phyloP scores from a whole-genome alignment of 1,140 invertebrate genomes.

The Panagrolaimus sp. region DNA sequence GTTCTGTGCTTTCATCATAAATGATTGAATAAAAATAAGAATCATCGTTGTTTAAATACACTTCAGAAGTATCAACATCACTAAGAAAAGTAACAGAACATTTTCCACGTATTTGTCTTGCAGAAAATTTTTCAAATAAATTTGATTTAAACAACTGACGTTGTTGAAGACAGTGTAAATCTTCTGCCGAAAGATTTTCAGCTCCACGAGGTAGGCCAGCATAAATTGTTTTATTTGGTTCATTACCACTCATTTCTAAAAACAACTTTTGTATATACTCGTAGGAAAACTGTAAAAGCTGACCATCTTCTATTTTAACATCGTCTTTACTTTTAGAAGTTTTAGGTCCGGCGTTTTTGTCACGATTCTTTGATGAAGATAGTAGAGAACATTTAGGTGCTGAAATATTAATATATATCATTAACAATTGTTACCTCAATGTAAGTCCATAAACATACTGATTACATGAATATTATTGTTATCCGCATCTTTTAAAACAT shows the following conservation, averaged over 20 bases:
- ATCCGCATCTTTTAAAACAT: conserved; percentile 86
- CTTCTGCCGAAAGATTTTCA: conserved; percentile 66
- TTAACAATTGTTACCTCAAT: too few relatives aligned
- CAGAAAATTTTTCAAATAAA: conserved; percentile 92
- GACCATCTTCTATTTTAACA: too few relatives aligned
- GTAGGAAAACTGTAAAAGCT: too few relatives aligned
- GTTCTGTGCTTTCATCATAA: conserved; percentile 96
- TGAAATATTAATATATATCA: not conserved
- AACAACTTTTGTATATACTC: too few relatives aligned
- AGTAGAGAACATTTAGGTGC: not conserved
- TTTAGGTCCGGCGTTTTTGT: too few relatives aligned
- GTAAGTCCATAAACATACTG: conserved; percentile 17
- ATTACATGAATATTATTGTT: conserved; percentile 51
- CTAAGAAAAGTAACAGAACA: conserved; percentile 95
- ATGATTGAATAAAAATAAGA: conserved; percentile 99
- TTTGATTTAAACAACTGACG: conserved; percentile 93
- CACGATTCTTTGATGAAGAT: too few relatives aligned
- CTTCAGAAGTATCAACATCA: conserved; percentile 88
- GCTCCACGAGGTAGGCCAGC: conserved; percentile 42
- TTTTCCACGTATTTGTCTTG: conserved; percentile 96
- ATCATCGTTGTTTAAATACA: conserved; percentile 95
- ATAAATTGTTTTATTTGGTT: not conserved
- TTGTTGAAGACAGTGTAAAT: conserved; percentile 89
- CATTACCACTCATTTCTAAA: not conserved
- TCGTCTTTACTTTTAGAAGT: too few relatives aligned